Conservation (phyloP, 2,797 vertebrate species). For the Macropodus opercularis region DNA sequence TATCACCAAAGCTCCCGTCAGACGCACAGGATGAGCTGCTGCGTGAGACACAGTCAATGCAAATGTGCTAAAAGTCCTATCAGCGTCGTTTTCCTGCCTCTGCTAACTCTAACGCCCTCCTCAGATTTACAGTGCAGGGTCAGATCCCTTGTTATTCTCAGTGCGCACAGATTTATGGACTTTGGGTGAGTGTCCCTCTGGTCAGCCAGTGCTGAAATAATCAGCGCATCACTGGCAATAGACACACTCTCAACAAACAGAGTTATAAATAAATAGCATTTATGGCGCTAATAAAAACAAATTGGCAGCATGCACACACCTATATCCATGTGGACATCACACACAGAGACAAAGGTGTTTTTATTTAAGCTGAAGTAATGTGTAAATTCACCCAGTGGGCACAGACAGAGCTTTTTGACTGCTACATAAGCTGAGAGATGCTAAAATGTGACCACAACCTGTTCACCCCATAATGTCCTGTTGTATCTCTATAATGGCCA, state of each 20-base stretch:
- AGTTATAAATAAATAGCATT: constrained; percentile 56
- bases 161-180: constrained; percentile 70
- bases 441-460: constrained; percentile 43
- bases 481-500: constrained; percentile 72
- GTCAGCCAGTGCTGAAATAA: constrained; percentile 60
- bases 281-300: constrained; percentile 48
- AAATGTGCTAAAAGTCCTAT: constrained; percentile 61
- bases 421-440: constrained; percentile 29
- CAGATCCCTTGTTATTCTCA: constrained; percentile 62
- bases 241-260: constrained; percentile 15
- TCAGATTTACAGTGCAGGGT: constrained; percentile 71
- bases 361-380: background rate
- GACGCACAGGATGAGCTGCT: constrained; percentile 27
- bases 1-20: constrained; percentile 9
- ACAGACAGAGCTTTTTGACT: background rate
- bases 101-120: constrained; percentile 48
- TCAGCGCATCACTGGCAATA: constrained; percentile 47
- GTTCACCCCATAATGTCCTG: constrained; percentile 67
- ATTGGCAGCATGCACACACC: constrained; percentile 4
- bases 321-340: background rate
- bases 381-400: background rate
- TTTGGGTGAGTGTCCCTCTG: constrained; percentile 51
- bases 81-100: constrained; percentile 52
- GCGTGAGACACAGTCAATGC: constrained; percentile 54
- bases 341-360: background rate